Evolutionary conservation across 2,113 vertebrate species (phyloP).

Genomic region (Ptychochromis oligacanthus): DNA sequence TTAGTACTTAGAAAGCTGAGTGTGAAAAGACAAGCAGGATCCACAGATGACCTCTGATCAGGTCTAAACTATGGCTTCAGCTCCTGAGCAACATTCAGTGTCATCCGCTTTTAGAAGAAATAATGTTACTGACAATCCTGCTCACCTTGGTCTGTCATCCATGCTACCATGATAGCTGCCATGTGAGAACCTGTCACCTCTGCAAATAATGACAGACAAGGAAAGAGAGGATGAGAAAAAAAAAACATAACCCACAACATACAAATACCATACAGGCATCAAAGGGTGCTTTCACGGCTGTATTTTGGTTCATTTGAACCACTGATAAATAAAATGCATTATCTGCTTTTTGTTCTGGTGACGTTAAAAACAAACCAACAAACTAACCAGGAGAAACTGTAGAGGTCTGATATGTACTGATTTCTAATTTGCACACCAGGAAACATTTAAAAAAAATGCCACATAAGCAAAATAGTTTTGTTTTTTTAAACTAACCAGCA

Average conservation of each 20-base stretch:
- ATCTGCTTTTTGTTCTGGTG: too few relatives aligned
- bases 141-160: slow-evolving; percentile 81
- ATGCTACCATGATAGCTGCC: slow-evolving; percentile 78
- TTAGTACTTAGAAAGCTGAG: background rate
- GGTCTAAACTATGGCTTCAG: slow-evolving; percentile 14
- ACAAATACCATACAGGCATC: background rate
- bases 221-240: background rate
- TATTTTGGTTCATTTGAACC: background rate
- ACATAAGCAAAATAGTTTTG: too few relatives aligned
- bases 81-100: background rate
- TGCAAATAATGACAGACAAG: slow-evolving; percentile 48
- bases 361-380: too few relatives aligned
- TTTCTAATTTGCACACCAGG: too few relatives aligned
- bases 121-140: background rate
- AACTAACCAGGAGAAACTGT: too few relatives aligned
- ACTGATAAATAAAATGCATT: background rate
- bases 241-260: background rate
- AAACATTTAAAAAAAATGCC: too few relatives aligned
- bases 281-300: background rate
- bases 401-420: too few relatives aligned
- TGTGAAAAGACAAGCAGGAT: background rate
- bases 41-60: background rate
- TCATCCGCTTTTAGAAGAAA: background rate
- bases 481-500: too few relatives aligned
- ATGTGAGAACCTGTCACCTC: slow-evolving; percentile 80